These are phyloP conservation scores for Ia io DNA, from an alignment of 2,113 vertebrate species.

Conservation along the genomic window DNA sequence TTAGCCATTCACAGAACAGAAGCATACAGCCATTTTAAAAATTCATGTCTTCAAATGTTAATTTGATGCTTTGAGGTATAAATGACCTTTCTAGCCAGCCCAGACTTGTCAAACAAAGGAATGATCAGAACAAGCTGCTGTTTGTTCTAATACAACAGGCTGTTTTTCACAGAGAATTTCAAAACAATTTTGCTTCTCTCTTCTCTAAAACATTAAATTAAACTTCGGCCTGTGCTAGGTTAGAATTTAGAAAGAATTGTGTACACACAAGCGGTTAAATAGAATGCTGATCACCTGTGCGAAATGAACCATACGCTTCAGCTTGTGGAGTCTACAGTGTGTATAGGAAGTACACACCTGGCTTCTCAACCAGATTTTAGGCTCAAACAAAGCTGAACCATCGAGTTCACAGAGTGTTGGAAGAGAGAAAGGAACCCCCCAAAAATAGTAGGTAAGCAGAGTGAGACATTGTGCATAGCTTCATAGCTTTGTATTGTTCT, in stretches of 20 bases:
- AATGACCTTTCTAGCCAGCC: constrained; percentile 82
- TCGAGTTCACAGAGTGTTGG: neutral
- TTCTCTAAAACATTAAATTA: constrained; percentile 76
- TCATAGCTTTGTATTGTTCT: neutral
- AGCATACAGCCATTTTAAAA: constrained; percentile 82
- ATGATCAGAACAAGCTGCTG: constrained; percentile 78
- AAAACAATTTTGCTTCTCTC: constrained; percentile 75
- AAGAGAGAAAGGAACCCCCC: neutral
- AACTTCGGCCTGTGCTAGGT: constrained; percentile 60
- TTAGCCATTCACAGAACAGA: constrained; percentile 79
- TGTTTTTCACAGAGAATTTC: constrained; percentile 80
- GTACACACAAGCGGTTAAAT: constrained; percentile 41
- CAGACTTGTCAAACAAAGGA: constrained; percentile 83
- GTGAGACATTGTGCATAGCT: neutral
- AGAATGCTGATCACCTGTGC: constrained; percentile 60
- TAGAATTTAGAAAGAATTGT: constrained; percentile 61
- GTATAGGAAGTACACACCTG: constrained; percentile 7
- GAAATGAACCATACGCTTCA: constrained; percentile 19
- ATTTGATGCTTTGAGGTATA: constrained; percentile 85
- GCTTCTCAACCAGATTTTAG: neutral
- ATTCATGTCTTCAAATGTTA: constrained; percentile 84
- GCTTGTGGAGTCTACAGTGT: neutral
- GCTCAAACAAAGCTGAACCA: neutral
- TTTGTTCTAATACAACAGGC: constrained; percentile 82
- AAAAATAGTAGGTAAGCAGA: neutral